phyloP scores from a whole-genome alignment of 2,113 vertebrate species.

The Caretta caretta region DNA sequence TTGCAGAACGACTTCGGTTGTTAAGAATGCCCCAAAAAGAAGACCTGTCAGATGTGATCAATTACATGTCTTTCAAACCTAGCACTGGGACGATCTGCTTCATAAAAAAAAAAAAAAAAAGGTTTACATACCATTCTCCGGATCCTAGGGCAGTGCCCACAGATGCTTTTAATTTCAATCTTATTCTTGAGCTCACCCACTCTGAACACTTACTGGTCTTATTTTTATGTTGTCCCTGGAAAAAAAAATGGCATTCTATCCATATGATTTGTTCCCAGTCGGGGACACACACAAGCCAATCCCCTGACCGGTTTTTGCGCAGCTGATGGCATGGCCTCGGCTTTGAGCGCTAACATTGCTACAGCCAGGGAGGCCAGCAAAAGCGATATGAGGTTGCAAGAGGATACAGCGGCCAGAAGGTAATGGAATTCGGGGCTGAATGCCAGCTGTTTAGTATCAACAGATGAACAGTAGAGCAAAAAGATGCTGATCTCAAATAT shows the following conservation, averaged over 20 bases:
- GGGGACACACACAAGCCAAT: background rate
- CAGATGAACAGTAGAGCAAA: background rate
- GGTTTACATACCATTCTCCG: background rate
- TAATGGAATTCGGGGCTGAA: background rate
- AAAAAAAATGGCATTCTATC: background rate
- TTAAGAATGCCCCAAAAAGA: conserved; percentile 20
- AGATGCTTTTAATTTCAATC: background rate
- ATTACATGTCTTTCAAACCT: background rate
- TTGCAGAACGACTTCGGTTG: conserved; percentile 40
- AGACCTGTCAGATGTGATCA: conserved; percentile 30
- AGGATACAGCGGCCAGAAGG: background rate
- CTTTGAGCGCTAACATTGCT: background rate
- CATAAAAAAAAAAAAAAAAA: background rate
- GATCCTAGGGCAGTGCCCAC: background rate
- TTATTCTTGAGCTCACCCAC: background rate
- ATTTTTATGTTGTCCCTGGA: background rate
- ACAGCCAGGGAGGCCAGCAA: background rate
- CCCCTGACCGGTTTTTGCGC: accelerated
- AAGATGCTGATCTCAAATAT: background rate
- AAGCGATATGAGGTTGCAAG: background rate
- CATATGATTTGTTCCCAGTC: background rate
- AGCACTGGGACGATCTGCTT: conserved; percentile 29
- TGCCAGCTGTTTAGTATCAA: conserved; percentile 13
- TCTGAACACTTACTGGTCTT: background rate
- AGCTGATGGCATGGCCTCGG: background rate